Evolutionary conservation across 2,888 invertebrate genomes (phyloP), one percentile per base, ranked within the genome.

Genomic region (Lithophane ornitopus): DNA sequence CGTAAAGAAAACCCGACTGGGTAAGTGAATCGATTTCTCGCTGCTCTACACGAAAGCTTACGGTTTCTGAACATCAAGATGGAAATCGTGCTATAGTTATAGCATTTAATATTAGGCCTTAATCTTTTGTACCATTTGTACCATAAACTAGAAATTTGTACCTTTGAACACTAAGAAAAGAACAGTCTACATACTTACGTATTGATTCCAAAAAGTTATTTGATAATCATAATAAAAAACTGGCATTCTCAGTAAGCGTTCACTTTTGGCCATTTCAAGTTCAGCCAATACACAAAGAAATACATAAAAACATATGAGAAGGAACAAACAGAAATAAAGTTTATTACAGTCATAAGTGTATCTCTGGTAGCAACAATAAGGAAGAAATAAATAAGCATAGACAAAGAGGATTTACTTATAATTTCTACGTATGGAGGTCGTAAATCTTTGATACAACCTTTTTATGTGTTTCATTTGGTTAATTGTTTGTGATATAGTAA

Each of bases 391-490:
- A 87, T 84, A 86, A 82, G 70, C 58, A 77, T 81, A 85, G 82
- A 81, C 71, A 69, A 81, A 56, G 69, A 67, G 78, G 74, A 54
- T 69, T 77, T 68, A 54, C 72, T 77, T 70, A 56, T 74, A 81
- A 85, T 85, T 77, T 85, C 85, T 71, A 72, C 86, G 74, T 76
- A 62, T 70, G 49, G 54, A 70, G 77, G 66, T 78, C 81, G 81
- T 86, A 87, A 79, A 84, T 87, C 74, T 59, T 62, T 76, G 62
- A 79, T 81, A 81, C 49, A 80, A 84, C 69, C 84, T 87, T 80
- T 85, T 86, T 88, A 84, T 87, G 58, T 78, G 82, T 79, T 81
- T 86, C 82, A 87, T 87, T 88, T 84, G 49, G 77, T 63, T 87
- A 88, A 87, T 87, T 88, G 85, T 52, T 49, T 81, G 70, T 78